Evolutionary conservation across 2,113 vertebrate species (phyloP), one percentile per base, ranked within the genome.

Genomic region (Gambusia affinis): DNA sequence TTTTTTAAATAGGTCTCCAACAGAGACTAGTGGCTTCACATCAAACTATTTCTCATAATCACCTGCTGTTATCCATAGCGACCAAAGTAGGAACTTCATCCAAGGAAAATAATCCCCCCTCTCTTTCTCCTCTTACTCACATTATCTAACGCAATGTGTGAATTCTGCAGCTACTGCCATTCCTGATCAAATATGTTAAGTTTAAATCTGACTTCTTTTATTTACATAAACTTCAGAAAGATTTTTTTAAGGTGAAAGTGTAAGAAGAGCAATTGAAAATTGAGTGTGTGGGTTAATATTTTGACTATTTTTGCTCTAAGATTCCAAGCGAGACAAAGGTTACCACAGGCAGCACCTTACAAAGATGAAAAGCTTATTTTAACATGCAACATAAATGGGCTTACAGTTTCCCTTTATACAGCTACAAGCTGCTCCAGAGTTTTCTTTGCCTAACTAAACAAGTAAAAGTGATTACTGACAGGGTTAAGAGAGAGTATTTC

Each of bases 81-180:
- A 84, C 79, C 31, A 27, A 51, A 80, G 80, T 27, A 68, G 51
- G 28, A 89, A 84, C 69, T 84, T 81, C 47, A 80, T 78, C 83
- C 69, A 81, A 79, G 78, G 83, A 74, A 74, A 66, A 78, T 84
- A 84, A 90, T 82, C 84, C 75, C 71, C 78, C 81, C 70, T 72
- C 75, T 77, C 77, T 35, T 67, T 27, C 65, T 80, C 68, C 12
- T 70, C 60, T 83, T 71, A 76, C 72, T 30, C 33, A 71, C 75
- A 81, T 84, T 83, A 88, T 86, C 79, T 69, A 80, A 27, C 60
- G 70, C 77, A 84, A 84, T 84, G 72, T 83, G 74, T 82, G 70
- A 54, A 75, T 84, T 54, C 67, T 62, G 27, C 68, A 64, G 39
- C 75, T 24, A 64, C 72, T 80, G 51, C 79, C 22, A n/a, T 15